Percentiles rank a stretch among this genome's conserved stretches.
These are phyloP conservation scores for Callipepla squamata DNA, from an alignment of 2,113 vertebrate species.

Conservation along the genomic window DNA sequence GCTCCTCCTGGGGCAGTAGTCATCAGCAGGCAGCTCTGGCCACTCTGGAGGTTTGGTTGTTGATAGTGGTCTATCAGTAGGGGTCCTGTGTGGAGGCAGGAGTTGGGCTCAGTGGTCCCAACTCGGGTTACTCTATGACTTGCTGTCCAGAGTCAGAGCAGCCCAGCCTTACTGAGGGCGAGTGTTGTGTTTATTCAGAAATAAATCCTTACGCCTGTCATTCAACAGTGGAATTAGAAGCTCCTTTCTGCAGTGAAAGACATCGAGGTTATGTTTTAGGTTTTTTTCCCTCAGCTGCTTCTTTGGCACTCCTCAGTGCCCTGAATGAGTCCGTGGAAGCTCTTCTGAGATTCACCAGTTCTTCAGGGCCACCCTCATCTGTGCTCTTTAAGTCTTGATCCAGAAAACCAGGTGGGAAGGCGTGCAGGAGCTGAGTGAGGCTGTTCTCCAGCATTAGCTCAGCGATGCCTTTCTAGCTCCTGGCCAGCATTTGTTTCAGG, in stretches of 20 bases:
- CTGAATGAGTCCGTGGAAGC: not conserved
- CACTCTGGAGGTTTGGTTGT: not conserved
- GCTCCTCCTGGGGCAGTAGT: not conserved
- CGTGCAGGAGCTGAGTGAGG: not conserved
- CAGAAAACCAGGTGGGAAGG: not conserved
- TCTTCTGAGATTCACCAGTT: not conserved
- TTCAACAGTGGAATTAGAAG: not conserved
- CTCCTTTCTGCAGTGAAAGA: not conserved
- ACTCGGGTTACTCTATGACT: not conserved
- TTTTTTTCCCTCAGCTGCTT: not conserved
- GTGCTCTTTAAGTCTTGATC: not conserved
- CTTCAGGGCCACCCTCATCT: not conserved
- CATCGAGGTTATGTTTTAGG: not conserved
- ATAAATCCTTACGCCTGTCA: not conserved
- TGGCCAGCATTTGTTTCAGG: not conserved
- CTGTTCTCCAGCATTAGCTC: not conserved
- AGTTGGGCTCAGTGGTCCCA: too few relatives aligned
- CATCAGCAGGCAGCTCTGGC: not conserved
- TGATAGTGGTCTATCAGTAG: not conserved
- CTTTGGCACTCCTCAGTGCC: rapidly evolving
- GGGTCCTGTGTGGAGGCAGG: not conserved
- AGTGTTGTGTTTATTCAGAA: not conserved
- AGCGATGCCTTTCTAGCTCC: not conserved
- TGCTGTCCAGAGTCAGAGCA: not conserved
- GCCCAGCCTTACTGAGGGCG: not conserved